These are phyloP conservation scores for Scomber colias DNA, from an alignment of 2,113 vertebrate species.

Conservation along the genomic window DNA sequence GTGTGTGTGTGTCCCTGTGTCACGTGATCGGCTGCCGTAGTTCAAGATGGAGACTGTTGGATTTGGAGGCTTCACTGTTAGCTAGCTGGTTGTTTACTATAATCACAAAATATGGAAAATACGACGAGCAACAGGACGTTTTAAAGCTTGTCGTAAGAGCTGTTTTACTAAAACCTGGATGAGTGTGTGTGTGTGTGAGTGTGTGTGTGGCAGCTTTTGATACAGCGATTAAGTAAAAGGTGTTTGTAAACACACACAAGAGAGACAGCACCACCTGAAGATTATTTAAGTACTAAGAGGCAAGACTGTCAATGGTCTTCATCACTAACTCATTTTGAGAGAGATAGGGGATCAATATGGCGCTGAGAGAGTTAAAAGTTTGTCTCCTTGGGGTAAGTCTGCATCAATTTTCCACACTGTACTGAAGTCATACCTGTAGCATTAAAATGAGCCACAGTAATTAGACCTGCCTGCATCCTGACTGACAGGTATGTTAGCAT, in stretches of 20 bases:
- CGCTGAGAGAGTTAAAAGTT: conserved; percentile 48
- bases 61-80: conserved; percentile 55
- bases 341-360: conserved; percentile 84
- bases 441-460: too few relatives aligned
- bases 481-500: too few relatives aligned
- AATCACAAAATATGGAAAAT: conserved; percentile 57
- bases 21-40: conserved; percentile 75
- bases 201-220: background rate
- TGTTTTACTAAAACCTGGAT: background rate
- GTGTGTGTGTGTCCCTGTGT: conserved; percentile 19
- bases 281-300: conserved; percentile 48
- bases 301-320: conserved; percentile 69
- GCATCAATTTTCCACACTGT: too few relatives aligned
- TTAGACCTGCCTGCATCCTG: too few relatives aligned
- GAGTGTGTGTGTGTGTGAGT: conserved; percentile 8
- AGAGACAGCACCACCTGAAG: conserved; percentile 25
- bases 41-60: conserved; percentile 84
- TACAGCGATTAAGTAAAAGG: conserved; percentile 36
- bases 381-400: too few relatives aligned
- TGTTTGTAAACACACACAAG: conserved; percentile 35
- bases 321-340: conserved; percentile 54
- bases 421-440: too few relatives aligned
- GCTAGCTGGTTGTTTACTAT: conserved; percentile 64
- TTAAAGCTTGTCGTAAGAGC: background rate
- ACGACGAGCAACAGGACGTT: conserved; percentile 13